Base-by-base conservation (phyloP, 2,888 invertebrate species). In the Noctua comes region DNA sequence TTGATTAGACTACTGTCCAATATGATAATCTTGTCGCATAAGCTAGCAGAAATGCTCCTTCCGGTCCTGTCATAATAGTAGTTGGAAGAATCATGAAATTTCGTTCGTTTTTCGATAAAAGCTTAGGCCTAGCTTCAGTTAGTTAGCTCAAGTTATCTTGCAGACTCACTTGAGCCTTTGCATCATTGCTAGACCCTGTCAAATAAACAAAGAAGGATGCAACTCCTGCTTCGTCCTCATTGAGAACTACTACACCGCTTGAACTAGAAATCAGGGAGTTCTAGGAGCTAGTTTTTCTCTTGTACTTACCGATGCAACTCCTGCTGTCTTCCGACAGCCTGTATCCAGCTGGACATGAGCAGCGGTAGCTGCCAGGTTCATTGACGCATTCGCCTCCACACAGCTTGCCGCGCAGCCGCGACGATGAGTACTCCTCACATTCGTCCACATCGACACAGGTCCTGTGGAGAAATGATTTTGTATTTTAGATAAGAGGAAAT, bases 311-410 rank as follows among this genome's bases (percentile, higher is more conserved):
- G 90, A 98, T 97, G 90, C 99, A 99, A 21, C 98, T 98, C 93
- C 98, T 97, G 89, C 98, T 98, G 90, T 98, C 98, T 1, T 97
- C 92, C 8, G 97, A 97, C 0, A 99, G 96, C 16, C 98, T 97
- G 95, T 98, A 99, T 0, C 99, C 99, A 0, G 97, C 91, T 7
- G 98, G 97, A 92, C 99, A 99, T 4, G 98, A 97, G 94, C 99
- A 99, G 83, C 98, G 98, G 95, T 98, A 99, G 40, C 98, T 98
- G 24, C 99, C 99, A 96, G 98, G 98, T 66, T 98, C 97, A 94
- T 99, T 99, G 75, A 98, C 97, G 92, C 99, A 99, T 75, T 97
- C 97, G 80, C 99, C 99, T 77, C 98, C 98, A 91, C 99, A 99
- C 16, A 96, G 93, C 36, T 97, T 97, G 74, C 98, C 97, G 7